phyloP scores from a whole-genome alignment of 1,140 invertebrate genomes.

The Drosophila trapezifrons region DNA sequence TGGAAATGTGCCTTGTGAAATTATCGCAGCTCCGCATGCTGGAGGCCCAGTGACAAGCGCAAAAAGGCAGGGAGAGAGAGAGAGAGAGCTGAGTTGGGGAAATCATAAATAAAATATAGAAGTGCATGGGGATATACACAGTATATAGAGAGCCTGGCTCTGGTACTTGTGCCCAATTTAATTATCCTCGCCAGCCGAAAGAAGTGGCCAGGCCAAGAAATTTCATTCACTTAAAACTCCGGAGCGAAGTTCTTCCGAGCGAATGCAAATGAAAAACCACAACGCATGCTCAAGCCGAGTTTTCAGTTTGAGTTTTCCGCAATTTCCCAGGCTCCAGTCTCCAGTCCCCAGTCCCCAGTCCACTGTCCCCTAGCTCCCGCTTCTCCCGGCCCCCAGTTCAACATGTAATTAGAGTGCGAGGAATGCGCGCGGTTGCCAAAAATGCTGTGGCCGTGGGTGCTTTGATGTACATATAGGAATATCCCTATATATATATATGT shows the following conservation, averaged over 20 bases:
- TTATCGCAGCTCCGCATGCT: slow-evolving; percentile 54
- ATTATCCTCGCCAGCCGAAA: slow-evolving; percentile 54
- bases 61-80: slow-evolving; percentile 17
- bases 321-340: slow-evolving; percentile 1
- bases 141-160: slow-evolving; percentile 1
- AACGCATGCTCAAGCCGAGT: slow-evolving; percentile 78
- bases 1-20: slow-evolving; percentile 57
- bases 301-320: slow-evolving; percentile 63
- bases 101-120: slow-evolving; percentile 78
- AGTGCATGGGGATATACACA: slow-evolving; percentile 25
- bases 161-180: slow-evolving; percentile 61
- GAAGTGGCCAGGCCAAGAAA: slow-evolving; percentile 54
- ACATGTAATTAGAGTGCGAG: slow-evolving; percentile 78
- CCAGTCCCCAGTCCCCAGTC: not conserved
- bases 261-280: slow-evolving; percentile 81
- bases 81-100: not conserved
- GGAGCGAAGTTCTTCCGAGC: slow-evolving; percentile 63
- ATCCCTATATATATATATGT: not conserved
- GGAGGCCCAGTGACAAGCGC: slow-evolving; percentile 46
- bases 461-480: slow-evolving; percentile 54
- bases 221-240: slow-evolving; percentile 78
- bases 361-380: not conserved
- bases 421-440: slow-evolving; percentile 70
- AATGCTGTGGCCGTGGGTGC: slow-evolving; percentile 77
- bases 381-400: slow-evolving; percentile 36